phyloP scores from a whole-genome alignment of 2,113 vertebrate genomes.

The Uropsilus gracilis region DNA sequence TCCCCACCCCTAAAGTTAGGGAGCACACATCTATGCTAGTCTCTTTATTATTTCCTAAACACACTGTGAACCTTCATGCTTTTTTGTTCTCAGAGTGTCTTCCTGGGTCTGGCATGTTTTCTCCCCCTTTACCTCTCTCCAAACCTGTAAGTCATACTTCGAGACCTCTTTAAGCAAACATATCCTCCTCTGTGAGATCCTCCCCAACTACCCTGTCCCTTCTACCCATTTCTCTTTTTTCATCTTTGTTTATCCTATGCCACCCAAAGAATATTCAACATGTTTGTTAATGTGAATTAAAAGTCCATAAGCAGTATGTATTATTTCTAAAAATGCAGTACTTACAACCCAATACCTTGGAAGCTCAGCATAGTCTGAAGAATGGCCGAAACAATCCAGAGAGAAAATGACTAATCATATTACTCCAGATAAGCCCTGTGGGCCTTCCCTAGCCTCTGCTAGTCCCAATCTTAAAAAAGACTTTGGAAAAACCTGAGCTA shows the following conservation, averaged over 20 bases:
- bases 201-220: neutral
- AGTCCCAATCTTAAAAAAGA: neutral
- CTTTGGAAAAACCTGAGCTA: neutral
- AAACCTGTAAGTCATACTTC: neutral
- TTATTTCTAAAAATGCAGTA: neutral
- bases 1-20: too few species aligned
- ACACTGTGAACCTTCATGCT: neutral
- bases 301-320: neutral
- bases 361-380: slow-evolving; percentile 17
- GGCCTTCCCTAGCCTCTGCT: neutral
- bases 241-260: neutral
- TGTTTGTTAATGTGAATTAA: neutral
- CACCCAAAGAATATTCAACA: neutral
- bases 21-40: rapidly evolving
- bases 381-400: neutral
- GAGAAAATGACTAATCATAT: neutral
- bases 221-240: neutral
- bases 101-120: neutral
- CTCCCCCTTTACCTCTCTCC: neutral
- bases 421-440: neutral
- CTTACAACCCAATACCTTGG: neutral
- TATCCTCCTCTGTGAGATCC: neutral
- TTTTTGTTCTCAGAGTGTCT: neutral
- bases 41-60: neutral
- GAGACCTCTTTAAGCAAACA: neutral